Conservation (phyloP, 1,140 invertebrate genomes). For the Listronotus bonariensis region DNA sequence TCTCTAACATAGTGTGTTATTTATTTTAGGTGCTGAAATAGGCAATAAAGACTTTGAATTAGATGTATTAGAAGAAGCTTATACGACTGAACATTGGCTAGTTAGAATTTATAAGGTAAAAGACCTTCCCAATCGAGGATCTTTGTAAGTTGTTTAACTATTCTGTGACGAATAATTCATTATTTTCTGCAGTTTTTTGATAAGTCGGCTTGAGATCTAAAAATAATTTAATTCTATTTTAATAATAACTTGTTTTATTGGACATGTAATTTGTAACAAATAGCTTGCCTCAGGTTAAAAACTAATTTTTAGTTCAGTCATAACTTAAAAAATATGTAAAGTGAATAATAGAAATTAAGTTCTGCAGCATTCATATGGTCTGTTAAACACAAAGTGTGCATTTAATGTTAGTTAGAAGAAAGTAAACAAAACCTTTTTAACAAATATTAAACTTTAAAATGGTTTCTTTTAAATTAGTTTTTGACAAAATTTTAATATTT, state of each 20-base stretch:
- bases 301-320: not conserved
- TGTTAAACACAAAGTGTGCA: too few relatives aligned
- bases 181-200: too few relatives aligned
- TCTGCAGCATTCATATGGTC: too few relatives aligned
- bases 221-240: not conserved
- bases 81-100: constrained; percentile 95
- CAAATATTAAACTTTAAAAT: too few relatives aligned
- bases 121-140: constrained; percentile 81
- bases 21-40: constrained; percentile 74
- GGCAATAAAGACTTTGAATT: constrained; percentile 95
- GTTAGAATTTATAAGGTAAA: constrained; percentile 95
- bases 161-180: not conserved
- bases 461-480: too few relatives aligned
- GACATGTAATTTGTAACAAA: not conserved
- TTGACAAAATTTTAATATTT: too few relatives aligned
- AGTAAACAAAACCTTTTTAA: too few relatives aligned
- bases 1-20: not conserved
- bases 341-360: too few relatives aligned
- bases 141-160: constrained; percentile 15
- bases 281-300: not conserved
- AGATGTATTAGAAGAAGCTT: constrained; percentile 90
- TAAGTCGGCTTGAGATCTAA: too few relatives aligned
- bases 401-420: too few relatives aligned
- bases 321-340: too few relatives aligned
- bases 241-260: not conserved